phyloP scores from a whole-genome alignment of 2,888 invertebrate genomes.

The Acronicta psi region DNA sequence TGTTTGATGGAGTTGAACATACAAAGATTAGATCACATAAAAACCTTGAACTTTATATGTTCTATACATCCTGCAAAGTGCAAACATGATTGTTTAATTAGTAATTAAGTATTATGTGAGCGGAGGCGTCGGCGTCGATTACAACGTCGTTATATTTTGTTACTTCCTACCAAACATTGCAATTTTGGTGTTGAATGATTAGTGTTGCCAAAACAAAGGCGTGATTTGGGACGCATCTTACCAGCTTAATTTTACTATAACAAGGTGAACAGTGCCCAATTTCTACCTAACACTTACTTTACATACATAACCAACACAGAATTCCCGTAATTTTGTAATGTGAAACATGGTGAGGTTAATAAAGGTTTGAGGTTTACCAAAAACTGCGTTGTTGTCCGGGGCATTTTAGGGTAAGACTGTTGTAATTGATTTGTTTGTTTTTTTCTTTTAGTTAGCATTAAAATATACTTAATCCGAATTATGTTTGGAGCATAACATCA shows the following conservation, averaged over 20 bases:
- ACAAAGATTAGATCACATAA: constrained; percentile 42
- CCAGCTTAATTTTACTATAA: neutral
- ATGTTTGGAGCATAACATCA: too few relatives aligned
- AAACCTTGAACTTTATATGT: constrained; percentile 52
- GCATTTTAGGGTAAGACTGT: too few relatives aligned
- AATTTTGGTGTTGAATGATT: neutral
- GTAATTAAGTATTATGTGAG: constrained; percentile 31
- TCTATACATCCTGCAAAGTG: constrained; percentile 34
- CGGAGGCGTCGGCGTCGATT: neutral
- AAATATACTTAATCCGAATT: too few relatives aligned
- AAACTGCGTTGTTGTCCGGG: too few relatives aligned
- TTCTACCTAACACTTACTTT: too few relatives aligned
- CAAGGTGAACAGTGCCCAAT: too few relatives aligned
- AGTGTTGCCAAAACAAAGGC: constrained; percentile 7
- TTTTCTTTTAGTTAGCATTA: too few relatives aligned
- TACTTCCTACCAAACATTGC: constrained; percentile 37
- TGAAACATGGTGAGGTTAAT: too few relatives aligned
- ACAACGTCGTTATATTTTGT: constrained; percentile 8
- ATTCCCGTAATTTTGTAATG: too few relatives aligned
- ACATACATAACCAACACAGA: too few relatives aligned
- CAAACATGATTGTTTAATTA: constrained; percentile 28
- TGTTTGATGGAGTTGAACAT: constrained; percentile 5
- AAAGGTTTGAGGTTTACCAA: too few relatives aligned
- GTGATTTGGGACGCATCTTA: neutral
- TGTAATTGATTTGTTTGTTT: too few relatives aligned